These are phyloP conservation scores for Drosophila bunnanda DNA, from an alignment of 2,888 invertebrate genomes.

Conservation along the genomic window DNA sequence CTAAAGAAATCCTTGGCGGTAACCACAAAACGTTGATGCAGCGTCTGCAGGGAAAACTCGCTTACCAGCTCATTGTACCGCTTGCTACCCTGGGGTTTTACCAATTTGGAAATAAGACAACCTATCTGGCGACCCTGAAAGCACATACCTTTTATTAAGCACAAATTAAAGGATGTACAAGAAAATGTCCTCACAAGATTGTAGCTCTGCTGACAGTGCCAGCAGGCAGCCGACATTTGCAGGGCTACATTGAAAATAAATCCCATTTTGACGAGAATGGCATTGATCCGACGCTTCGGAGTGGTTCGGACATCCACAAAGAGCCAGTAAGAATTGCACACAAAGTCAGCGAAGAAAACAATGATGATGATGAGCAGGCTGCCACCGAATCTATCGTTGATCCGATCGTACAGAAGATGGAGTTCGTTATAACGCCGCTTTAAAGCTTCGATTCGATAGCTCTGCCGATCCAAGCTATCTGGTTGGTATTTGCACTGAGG, in stretches of 20 bases:
- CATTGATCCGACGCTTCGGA: neutral
- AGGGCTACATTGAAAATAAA: constrained; percentile 56
- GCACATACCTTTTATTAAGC: neutral
- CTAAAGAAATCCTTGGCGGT: constrained; percentile 84
- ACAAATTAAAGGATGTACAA: neutral
- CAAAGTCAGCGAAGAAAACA: constrained; percentile 77
- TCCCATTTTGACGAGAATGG: constrained; percentile 47
- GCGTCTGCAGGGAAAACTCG: constrained; percentile 82
- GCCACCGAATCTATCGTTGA: constrained; percentile 78
- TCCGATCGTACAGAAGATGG: constrained; percentile 53
- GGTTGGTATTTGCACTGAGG: constrained; percentile 10
- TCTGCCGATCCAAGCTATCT: constrained; percentile 15
- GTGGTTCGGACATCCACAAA: constrained; percentile 42
- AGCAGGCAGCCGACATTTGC: constrained; percentile 68
- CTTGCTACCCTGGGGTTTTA: constrained; percentile 80
- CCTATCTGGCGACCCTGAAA: constrained; percentile 83
- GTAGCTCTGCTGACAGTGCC: constrained; percentile 78
- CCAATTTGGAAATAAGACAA: constrained; percentile 82
- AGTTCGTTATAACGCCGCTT: constrained; percentile 77
- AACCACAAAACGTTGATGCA: constrained; percentile 83
- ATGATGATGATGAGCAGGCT: constrained; percentile 77
- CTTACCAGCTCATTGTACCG: constrained; percentile 82
- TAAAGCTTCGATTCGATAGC: constrained; percentile 50
- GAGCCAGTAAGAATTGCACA: constrained; percentile 81
- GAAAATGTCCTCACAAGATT: constrained; percentile 66